Evolutionary conservation across 2,888 invertebrate genomes (phyloP).

Genomic region (Xestia ashworthii): DNA sequence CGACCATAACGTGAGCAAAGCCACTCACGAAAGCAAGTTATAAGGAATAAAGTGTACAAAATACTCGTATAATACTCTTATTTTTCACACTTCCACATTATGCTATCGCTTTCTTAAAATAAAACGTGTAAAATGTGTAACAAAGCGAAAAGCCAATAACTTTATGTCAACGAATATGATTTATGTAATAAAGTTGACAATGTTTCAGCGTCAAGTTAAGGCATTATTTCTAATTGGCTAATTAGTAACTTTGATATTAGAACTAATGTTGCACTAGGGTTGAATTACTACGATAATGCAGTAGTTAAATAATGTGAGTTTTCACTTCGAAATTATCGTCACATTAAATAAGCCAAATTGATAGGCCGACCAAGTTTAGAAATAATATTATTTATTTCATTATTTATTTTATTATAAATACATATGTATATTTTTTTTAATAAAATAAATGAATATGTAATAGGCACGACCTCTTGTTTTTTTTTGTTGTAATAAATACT

Average conservation of each 20-base stretch:
- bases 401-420: too few species aligned
- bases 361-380: neutral
- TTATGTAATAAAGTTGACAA: slow-evolving; percentile 15
- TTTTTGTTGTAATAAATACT: too few species aligned
- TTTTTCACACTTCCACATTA: slow-evolving; percentile 28
- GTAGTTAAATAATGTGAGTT: neutral
- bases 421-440: too few species aligned
- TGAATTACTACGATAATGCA: neutral
- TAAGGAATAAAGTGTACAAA: neutral
- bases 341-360: neutral
- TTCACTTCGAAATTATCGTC: neutral
- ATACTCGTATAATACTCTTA: slow-evolving; percentile 1
- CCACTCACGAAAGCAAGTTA: too few species aligned
- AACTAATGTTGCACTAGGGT: slow-evolving; percentile 10
- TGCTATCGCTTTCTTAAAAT: slow-evolving; percentile 37
- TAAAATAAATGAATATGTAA: too few species aligned
- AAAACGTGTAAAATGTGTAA: slow-evolving; percentile 10
- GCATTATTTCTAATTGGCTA: slow-evolving; percentile 23
- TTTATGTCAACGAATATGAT: neutral
- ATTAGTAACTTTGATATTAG: slow-evolving; percentile 9
- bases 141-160: slow-evolving; percentile 1
- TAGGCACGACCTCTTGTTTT: too few species aligned
- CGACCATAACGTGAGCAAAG: neutral
- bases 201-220: slow-evolving; percentile 11
- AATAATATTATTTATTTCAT: too few species aligned